Conservation (phyloP, 2,113 vertebrate genomes). For the Steatornis caripensis region DNA sequence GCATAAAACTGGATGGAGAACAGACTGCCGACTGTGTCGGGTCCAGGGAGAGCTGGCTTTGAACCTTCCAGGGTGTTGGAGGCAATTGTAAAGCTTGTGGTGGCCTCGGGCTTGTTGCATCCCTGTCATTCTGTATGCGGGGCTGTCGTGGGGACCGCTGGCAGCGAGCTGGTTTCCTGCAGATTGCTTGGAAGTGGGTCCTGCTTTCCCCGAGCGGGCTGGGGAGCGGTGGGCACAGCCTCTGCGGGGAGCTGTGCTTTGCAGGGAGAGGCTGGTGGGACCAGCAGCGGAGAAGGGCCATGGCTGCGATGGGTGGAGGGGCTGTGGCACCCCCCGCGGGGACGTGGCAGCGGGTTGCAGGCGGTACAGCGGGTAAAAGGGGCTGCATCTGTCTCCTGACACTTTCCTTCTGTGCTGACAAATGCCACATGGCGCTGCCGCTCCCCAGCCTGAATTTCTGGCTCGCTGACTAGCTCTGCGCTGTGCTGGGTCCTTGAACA, state of each 20-base stretch:
- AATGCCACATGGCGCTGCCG: neutral
- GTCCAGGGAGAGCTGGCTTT: neutral
- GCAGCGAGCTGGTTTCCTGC: neutral
- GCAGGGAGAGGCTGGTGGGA: neutral
- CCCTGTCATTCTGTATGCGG: neutral
- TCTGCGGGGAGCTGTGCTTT: neutral
- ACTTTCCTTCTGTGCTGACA: neutral
- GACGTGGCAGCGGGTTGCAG: neutral
- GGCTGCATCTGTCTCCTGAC: neutral
- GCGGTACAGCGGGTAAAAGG: neutral
- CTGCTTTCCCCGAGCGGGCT: neutral
- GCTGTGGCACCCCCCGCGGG: neutral
- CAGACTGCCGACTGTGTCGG: neutral
- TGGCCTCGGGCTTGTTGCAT: neutral
- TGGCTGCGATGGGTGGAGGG: neutral
- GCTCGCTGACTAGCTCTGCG: neutral
- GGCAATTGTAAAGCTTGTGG: neutral
- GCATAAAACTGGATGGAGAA: neutral
- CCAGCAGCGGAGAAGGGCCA: accelerated
- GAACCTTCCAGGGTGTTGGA: neutral
- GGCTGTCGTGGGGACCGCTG: neutral
- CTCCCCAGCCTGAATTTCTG: neutral
- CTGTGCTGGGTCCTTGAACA: neutral
- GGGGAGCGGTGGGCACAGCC: neutral
- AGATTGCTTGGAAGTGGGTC: neutral